Base-by-base conservation (phyloP, 1,140 invertebrate species). In the Drosophila punjabiensis region DNA sequence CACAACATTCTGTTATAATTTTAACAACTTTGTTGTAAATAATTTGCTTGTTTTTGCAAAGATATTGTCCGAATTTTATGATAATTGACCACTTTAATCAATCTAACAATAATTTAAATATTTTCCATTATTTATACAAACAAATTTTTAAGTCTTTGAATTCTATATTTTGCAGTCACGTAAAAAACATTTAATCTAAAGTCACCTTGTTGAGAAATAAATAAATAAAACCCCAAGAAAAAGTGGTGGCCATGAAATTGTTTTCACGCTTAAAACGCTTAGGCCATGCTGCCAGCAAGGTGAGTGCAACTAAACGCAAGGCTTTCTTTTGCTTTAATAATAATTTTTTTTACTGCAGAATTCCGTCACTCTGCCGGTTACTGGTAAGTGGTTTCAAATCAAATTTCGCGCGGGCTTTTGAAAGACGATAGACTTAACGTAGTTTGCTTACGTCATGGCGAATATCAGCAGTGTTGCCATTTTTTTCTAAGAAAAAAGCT, bases 331-430 rank as follows among this genome's bases (percentile, higher is more conserved):
- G n/a, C 45, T 47, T 24, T 7, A 37, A n/a, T 6, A 39, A 20
- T 32, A 14, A n/a, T n/a, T n/a, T 24, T 18, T 35, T 50, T 20
- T 41, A n/a, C 83, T 75, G 9, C 66, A 88, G 84, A 88, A 37
- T 32, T 88, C 84, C n/a, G 68, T 79, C 8, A 89, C 85, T n/a
- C 43, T 90, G 35, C 85, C 86, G 0, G 78, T 79, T 11, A 63
- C 61, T n/a, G 69, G 84, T 88, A 73, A 81, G 77, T 61, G 8
- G 13, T 33, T 76, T 35, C 37, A 53, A 3, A 16, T 67, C 9
- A 43, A 69, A 37, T 24, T 43, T 28, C 24, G 37, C 70, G 55
- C 37, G 13, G 45, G 18, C 24, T 45, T 41, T 41, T 47, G 53
- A 33, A 7, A 35, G 56, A 11, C 1, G 6, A 24, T 24, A 24